These are phyloP conservation scores for Albula glossodonta DNA, from an alignment of 2,113 vertebrate genomes.

Conservation along the genomic window DNA sequence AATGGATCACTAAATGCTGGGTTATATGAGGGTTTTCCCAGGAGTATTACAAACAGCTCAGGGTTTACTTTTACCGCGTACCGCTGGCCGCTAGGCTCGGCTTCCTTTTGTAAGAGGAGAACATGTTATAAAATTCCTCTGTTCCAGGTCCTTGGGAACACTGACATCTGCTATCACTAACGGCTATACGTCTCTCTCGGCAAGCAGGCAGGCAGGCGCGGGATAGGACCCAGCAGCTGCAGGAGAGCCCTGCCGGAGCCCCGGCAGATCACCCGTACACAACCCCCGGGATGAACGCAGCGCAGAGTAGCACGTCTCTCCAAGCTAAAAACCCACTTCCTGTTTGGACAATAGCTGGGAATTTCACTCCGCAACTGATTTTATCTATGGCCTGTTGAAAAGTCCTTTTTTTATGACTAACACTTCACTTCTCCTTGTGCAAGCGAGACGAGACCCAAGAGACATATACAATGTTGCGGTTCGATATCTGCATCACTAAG, in stretches of 20 bases:
- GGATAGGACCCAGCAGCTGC: neutral
- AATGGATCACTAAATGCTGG: conserved; percentile 29
- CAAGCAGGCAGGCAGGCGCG: neutral
- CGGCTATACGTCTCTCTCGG: neutral
- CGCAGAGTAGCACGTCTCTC: neutral
- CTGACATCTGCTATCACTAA: conserved; percentile 26
- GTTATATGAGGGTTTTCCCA: conserved; percentile 37
- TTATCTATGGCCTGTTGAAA: conserved; percentile 48
- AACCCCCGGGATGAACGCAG: neutral
- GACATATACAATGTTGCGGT: conserved; percentile 40
- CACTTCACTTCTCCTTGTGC: conserved; percentile 38
- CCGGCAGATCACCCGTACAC: neutral
- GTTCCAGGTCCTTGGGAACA: conserved; percentile 40
- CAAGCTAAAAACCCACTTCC: conserved; percentile 9
- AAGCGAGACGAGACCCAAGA: conserved; percentile 41
- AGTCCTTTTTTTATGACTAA: conserved; percentile 46
- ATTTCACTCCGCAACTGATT: conserved; percentile 43
- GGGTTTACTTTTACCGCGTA: conserved; percentile 36
- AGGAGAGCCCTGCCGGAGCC: too few relatives aligned
- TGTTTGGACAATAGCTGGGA: conserved; percentile 34
- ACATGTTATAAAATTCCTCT: conserved; percentile 23
- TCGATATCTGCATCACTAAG: conserved; percentile 34
- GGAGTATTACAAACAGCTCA: conserved; percentile 31
- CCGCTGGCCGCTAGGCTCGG: neutral
- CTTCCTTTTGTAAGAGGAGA: conserved; percentile 1